A percentile compares a stretch with the other conserved stretches of the same genome.
Evolutionary conservation across 2,113 vertebrate species (phyloP).

Genomic region (Engraulis encrasicolus): DNA sequence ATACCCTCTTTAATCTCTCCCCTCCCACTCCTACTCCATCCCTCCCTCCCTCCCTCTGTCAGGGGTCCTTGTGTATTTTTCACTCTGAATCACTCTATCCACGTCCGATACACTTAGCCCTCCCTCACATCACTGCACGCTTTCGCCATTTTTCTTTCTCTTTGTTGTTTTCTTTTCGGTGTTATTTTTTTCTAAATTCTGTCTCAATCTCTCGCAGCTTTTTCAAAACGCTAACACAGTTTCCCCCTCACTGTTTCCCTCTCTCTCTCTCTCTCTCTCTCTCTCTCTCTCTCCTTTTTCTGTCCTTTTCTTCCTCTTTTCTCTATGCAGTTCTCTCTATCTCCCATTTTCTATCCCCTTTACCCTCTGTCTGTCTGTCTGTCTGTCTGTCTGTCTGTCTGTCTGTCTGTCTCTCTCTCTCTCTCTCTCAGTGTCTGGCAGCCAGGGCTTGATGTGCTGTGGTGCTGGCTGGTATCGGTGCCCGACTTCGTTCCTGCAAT

Average conservation of each 20-base stretch:
- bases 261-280: not conserved
- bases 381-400: not conserved
- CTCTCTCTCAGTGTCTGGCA: constrained; percentile 22
- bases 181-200: too few species aligned
- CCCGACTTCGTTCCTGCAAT: too few species aligned
- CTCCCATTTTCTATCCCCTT: not conserved
- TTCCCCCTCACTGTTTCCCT: not conserved
- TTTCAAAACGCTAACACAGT: not conserved
- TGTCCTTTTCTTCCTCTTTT: not conserved
- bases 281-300: not conserved
- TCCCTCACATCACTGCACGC: not conserved
- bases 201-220: not conserved
- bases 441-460: constrained; percentile 23
- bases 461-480: constrained; percentile 13
- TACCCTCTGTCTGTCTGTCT: not conserved
- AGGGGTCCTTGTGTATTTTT: not conserved
- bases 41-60: too few species aligned
- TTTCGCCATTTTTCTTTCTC: not conserved
- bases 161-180: too few species aligned
- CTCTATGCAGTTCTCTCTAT: not conserved
- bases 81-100: not conserved
- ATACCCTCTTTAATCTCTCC: not conserved
- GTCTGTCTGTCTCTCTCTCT: not conserved
- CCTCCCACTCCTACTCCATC: too few species aligned
- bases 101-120: not conserved